A percentile compares a stretch with the other conserved stretches of the same genome.
Conservation (phyloP, 2,113 vertebrate species). For the Halichoeres trimaculatus region DNA sequence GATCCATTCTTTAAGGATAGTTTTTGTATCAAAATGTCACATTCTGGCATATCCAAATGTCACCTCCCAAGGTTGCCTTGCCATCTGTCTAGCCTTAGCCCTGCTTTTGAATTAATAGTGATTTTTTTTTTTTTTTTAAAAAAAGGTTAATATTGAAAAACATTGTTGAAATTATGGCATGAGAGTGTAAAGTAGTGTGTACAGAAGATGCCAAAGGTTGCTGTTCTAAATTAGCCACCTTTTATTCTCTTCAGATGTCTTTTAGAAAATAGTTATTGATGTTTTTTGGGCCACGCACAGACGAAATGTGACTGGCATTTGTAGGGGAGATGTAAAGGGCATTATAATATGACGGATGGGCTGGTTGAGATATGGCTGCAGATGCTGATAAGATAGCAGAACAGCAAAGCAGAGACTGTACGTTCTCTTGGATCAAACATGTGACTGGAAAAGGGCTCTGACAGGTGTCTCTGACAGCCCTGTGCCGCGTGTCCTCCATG, state of each 20-base stretch:
- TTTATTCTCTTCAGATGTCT: conserved; percentile 48
- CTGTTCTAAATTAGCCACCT: conserved; percentile 46
- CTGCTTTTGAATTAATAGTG: conserved; percentile 73
- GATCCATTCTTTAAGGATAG: conserved; percentile 78
- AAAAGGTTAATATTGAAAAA: conserved; percentile 41
- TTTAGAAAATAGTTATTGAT: conserved; percentile 73
- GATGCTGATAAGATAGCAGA: conserved; percentile 77
- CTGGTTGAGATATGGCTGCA: conserved; percentile 65
- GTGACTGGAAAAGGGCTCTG: conserved; percentile 65
- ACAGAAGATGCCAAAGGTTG: conserved; percentile 48
- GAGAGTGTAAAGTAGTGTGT: conserved; percentile 23
- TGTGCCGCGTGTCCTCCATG: conserved; percentile 58
- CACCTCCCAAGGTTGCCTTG: conserved; percentile 79
- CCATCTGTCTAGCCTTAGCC: conserved; percentile 65
- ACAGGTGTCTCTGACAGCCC: conserved; percentile 70
- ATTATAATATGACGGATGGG: conserved; percentile 74
- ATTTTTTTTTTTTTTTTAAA: background rate
- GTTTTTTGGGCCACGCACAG: conserved; percentile 58
- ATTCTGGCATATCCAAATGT: conserved; percentile 84
- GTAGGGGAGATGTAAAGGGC: conserved; percentile 71
- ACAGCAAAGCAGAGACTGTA: conserved; percentile 52
- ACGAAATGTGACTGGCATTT: conserved; percentile 71
- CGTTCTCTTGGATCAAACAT: conserved; percentile 69
- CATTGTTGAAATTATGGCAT: conserved; percentile 24
- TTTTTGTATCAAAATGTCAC: conserved; percentile 83